Conservation (phyloP, 2,113 vertebrate species). For the Laterallus jamaicensis region DNA sequence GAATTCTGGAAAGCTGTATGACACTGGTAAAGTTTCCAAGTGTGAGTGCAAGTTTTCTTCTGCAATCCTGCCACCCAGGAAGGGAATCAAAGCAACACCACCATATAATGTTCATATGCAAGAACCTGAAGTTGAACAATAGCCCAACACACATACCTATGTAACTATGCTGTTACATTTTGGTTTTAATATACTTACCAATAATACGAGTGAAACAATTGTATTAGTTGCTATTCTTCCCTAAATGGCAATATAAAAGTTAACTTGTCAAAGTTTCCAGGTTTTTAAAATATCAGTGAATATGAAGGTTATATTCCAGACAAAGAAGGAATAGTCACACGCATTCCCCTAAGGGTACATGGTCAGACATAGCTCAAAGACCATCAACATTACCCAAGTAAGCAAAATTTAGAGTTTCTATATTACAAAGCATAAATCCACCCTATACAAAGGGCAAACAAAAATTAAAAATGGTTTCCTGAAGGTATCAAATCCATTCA, state of each 20-base stretch:
- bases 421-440: background rate
- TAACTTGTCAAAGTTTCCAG: background rate
- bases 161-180: background rate
- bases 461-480: background rate
- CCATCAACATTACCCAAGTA: background rate
- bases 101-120: background rate
- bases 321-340: background rate
- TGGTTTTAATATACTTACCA: background rate
- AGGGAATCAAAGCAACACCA: background rate
- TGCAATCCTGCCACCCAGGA: background rate
- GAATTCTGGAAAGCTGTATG: background rate
- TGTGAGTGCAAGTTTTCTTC: background rate
- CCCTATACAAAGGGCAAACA: background rate
- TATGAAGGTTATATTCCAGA: background rate
- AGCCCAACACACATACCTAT: background rate
- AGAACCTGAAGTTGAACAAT: background rate
- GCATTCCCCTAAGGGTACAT: fast-evolving
- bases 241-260: background rate
- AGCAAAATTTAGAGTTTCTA: background rate
- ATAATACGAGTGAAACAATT: background rate
- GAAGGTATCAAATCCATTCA: background rate
- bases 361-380: background rate
- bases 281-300: background rate
- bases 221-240: background rate
- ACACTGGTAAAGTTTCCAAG: background rate